Conservation (phyloP, 2,113 vertebrate species). For the Cathartes aura region DNA sequence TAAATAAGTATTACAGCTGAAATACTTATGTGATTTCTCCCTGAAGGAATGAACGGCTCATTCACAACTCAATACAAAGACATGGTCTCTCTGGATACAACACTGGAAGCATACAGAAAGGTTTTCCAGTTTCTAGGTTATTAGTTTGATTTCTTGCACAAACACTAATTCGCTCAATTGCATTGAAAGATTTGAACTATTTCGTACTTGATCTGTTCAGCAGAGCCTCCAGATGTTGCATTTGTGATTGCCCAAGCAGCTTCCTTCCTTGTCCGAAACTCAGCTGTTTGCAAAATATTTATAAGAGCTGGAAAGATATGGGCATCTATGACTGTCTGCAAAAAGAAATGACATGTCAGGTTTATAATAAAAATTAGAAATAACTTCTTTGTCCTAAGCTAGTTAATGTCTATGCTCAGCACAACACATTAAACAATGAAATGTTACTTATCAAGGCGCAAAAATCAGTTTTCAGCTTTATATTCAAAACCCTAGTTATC, state of each 20-base stretch:
- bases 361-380: background rate
- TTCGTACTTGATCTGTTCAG: slow-evolving; percentile 92
- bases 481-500: background rate
- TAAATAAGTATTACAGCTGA: background rate
- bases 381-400: background rate
- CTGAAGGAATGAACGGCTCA: background rate
- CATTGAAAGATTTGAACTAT: background rate
- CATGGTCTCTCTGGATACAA: background rate
- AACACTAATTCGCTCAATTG: background rate
- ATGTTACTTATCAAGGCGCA: background rate
- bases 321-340: slow-evolving; percentile 94
- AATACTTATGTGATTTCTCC: background rate
- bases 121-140: background rate
- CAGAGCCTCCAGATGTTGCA: slow-evolving; percentile 93
- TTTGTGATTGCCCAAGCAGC: slow-evolving; percentile 98
- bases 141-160: background rate
- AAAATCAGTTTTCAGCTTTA: background rate
- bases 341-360: background rate
- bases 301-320: slow-evolving; percentile 94
- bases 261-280: slow-evolving; percentile 97
- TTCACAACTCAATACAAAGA: background rate
- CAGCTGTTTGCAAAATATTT: slow-evolving; percentile 93
- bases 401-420: background rate
- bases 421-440: background rate
- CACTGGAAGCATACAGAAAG: background rate